Evolutionary conservation across 2,888 invertebrate species (phyloP).

Genomic region (Chrysomela aeneicollis): DNA sequence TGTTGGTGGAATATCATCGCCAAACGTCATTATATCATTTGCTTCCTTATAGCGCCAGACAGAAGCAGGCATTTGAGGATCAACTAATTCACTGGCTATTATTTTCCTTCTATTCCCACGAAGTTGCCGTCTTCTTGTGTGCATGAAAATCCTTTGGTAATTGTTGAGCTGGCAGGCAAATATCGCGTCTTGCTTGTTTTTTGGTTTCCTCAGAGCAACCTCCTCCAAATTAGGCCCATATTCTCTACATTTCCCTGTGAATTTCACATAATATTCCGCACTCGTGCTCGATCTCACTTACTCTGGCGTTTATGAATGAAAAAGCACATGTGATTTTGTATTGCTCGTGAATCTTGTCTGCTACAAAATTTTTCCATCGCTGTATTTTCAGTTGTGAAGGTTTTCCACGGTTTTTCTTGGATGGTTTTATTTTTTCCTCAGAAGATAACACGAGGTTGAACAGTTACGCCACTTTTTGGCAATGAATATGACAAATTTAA

Average conservation of each 20-base stretch:
- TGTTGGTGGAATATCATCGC: constrained; percentile 18
- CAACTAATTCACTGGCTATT: constrained; percentile 13
- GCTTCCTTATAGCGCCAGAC: constrained; percentile 15
- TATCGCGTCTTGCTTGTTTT: constrained; percentile 7
- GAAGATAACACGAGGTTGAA: background rate
- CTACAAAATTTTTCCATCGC: constrained; percentile 3
- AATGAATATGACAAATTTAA: background rate
- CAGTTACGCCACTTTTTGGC: background rate
- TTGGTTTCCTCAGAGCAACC: constrained; percentile 1
- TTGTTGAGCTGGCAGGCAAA: background rate
- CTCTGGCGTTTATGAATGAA: constrained; percentile 8
- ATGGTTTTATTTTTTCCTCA: constrained; percentile 11
- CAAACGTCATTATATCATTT: constrained; percentile 10
- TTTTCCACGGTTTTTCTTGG: constrained; percentile 1
- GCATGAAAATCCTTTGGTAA: background rate
- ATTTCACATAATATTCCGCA: constrained; percentile 10
- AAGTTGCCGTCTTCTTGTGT: constrained; percentile 11
- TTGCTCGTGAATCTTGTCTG: constrained; percentile 16
- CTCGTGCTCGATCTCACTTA: constrained; percentile 9
- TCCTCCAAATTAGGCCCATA: constrained; percentile 11
- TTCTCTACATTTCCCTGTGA: constrained; percentile 13
- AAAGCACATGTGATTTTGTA: constrained; percentile 20
- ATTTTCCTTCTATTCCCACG: constrained; percentile 1
- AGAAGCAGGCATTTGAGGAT: constrained; percentile 17
- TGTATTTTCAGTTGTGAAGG: background rate